Percentiles rank a stretch among this genome's conserved stretches.
phyloP scores from a whole-genome alignment of 2,797 vertebrate genomes.

The Onychomys leucogaster region DNA sequence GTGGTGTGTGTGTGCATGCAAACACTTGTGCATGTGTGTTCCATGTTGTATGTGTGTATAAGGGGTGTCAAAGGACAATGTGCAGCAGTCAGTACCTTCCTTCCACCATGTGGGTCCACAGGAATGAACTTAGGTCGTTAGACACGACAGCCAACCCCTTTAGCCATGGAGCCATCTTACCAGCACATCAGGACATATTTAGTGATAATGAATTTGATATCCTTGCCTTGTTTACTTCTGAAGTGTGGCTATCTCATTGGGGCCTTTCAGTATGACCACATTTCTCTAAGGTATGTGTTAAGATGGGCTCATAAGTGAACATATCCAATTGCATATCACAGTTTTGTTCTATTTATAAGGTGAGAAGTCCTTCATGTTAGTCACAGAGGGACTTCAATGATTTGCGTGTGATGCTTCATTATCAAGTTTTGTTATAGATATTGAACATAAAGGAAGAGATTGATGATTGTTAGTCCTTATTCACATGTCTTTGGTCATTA shows the following conservation, averaged over 20 bases:
- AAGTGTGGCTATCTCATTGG: slow-evolving; percentile 42
- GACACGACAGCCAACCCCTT: background rate
- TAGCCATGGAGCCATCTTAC: background rate
- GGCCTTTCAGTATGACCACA: background rate
- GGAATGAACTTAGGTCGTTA: background rate
- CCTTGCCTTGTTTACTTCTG: slow-evolving; percentile 17
- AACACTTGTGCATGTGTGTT: background rate
- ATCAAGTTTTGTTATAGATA: background rate
- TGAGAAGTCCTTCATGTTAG: background rate
- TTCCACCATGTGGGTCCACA: background rate
- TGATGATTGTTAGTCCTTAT: background rate
- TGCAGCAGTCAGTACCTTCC: background rate
- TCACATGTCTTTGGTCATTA: background rate
- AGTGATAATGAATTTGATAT: slow-evolving; percentile 42
- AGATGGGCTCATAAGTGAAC: background rate
- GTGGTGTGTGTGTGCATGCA: background rate
- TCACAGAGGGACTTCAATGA: background rate
- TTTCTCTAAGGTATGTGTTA: slow-evolving; percentile 32
- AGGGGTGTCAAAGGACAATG: background rate
- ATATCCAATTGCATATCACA: background rate
- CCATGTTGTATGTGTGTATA: background rate
- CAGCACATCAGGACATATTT: background rate
- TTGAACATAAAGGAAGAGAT: background rate
- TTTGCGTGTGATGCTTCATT: background rate
- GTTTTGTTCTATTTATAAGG: slow-evolving; percentile 28